These are phyloP conservation scores for Oostethus manadensis DNA, from an alignment of 2,113 vertebrate species.

Conservation along the genomic window DNA sequence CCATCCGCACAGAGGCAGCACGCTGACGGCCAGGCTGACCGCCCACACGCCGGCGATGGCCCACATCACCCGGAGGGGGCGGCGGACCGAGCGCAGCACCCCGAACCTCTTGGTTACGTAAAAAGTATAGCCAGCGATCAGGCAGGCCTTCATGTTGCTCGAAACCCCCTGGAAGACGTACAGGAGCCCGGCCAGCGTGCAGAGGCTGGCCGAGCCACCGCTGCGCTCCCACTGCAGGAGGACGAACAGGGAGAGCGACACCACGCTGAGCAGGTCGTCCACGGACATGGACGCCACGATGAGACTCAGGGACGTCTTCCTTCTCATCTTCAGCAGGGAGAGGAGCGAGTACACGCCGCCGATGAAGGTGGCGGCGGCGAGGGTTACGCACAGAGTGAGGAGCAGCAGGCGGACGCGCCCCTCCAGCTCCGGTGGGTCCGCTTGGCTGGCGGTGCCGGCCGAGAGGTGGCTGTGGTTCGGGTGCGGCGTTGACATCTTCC, in stretches of 20 bases:
- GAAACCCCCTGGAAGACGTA: slow-evolving; percentile 91
- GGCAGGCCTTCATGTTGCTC: slow-evolving; percentile 86
- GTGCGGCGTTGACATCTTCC: slow-evolving; percentile 64
- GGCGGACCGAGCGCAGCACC: slow-evolving; percentile 55
- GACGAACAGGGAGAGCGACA: slow-evolving; percentile 82
- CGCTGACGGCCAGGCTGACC: slow-evolving; percentile 78
- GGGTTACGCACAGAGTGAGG: slow-evolving; percentile 77
- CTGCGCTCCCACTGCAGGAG: slow-evolving; percentile 77
- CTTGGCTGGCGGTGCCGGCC: slow-evolving; percentile 51
- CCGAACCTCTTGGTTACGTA: slow-evolving; percentile 71
- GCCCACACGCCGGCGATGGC: slow-evolving; percentile 78
- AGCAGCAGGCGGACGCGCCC: slow-evolving; percentile 72
- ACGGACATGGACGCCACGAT: slow-evolving; percentile 87
- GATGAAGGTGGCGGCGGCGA: slow-evolving; percentile 72
- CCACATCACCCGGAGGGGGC: slow-evolving; percentile 63
- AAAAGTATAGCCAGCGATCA: slow-evolving; percentile 87
- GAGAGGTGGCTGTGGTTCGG: slow-evolving; percentile 74
- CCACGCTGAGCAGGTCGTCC: slow-evolving; percentile 85
- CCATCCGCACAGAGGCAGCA: slow-evolving; percentile 87
- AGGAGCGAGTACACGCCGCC: slow-evolving; percentile 84
- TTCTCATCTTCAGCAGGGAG: slow-evolving; percentile 76
- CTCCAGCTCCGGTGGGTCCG: slow-evolving; percentile 59
- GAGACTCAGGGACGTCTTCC: slow-evolving; percentile 76
- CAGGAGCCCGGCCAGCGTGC: slow-evolving; percentile 81
- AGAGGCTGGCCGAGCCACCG: slow-evolving; percentile 66